A percentile compares a stretch with the other conserved stretches of the same genome.
phyloP scores from a whole-genome alignment of 2,888 invertebrate genomes.

The Rhopalosiphum nymphaeae region DNA sequence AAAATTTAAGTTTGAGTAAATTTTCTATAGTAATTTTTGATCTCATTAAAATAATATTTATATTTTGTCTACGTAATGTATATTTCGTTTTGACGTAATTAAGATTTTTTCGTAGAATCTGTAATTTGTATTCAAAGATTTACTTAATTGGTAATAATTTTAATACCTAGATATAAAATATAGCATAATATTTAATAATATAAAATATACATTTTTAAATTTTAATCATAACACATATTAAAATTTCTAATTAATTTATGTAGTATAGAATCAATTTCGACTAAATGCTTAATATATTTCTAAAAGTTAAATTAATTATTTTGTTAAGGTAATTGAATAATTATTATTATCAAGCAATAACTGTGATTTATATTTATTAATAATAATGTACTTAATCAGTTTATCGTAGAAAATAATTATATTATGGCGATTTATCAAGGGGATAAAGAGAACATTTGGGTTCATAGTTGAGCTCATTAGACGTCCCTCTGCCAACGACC shows the following conservation, averaged over 20 bases:
- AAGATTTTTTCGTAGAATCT: not conserved
- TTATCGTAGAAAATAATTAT: not conserved
- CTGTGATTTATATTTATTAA: not conserved
- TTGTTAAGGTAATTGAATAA: not conserved
- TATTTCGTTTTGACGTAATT: not conserved
- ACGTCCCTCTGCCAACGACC: not conserved
- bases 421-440: not conserved
- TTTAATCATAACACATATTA: not conserved
- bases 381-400: not conserved
- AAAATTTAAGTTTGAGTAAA: not conserved
- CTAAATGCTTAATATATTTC: not conserved
- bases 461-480: conserved; percentile 22
- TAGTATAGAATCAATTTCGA: not conserved
- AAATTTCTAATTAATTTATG: not conserved
- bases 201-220: not conserved
- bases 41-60: not conserved
- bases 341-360: not conserved
- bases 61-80: no score
- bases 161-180: not conserved
- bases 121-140: not conserved
- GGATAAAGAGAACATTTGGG: not conserved
- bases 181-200: not conserved
- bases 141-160: not conserved
- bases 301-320: not conserved
- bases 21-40: not conserved